phyloP scores from a whole-genome alignment of 2,888 invertebrate genomes.

The Eueremaeus valkanovi region DNA sequence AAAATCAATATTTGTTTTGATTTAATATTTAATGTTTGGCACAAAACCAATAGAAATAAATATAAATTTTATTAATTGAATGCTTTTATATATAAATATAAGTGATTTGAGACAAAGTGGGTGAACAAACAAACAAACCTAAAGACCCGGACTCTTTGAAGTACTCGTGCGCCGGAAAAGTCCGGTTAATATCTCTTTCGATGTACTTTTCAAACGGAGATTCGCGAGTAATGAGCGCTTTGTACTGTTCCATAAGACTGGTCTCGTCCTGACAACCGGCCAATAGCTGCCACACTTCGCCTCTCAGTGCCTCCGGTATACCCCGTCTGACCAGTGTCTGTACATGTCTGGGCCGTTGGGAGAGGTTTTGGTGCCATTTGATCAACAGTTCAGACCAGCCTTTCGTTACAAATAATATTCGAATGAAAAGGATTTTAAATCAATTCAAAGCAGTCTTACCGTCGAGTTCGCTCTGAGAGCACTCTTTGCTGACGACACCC shows the following conservation, averaged over 20 bases:
- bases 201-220: constrained; percentile 93
- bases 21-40: no score
- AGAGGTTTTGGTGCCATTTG: constrained; percentile 53
- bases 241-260: constrained; percentile 83
- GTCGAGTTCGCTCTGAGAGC: constrained; percentile 80
- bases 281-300: constrained; percentile 95
- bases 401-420: constrained; percentile 50
- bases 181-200: constrained; percentile 91
- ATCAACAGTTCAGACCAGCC: constrained; percentile 80
- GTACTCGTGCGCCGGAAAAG: constrained; percentile 97
- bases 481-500: constrained; percentile 93
- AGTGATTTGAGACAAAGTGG: neutral
- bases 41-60: no score
- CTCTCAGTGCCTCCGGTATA: constrained; percentile 91
- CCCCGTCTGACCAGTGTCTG: constrained; percentile 69
- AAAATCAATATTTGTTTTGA: no score
- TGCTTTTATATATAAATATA: no score
- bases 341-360: constrained; percentile 71
- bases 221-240: constrained; percentile 87
- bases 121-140: constrained; percentile 5
- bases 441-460: neutral
- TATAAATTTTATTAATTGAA: no score
- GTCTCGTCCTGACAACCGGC: constrained; percentile 69
- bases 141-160: constrained; percentile 79
- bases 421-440: neutral